Percentiles rank a stretch among this genome's conserved stretches.
Evolutionary conservation across 2,113 vertebrate genomes (phyloP).

Genomic region (Amphiprion ocellaris): DNA sequence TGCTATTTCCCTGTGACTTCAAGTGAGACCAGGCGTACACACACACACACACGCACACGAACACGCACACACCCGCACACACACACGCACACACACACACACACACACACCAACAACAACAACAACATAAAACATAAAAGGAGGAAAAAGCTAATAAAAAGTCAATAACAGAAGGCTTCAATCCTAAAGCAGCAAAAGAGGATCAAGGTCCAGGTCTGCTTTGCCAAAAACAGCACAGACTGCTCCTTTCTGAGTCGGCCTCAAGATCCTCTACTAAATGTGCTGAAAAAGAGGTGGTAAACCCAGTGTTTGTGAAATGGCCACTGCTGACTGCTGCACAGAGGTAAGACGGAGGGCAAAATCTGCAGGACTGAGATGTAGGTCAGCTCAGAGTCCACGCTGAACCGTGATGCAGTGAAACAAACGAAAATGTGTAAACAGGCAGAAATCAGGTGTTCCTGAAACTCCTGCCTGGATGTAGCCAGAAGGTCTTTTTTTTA

Average conservation of each 20-base stretch:
- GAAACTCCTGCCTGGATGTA: constrained; percentile 4
- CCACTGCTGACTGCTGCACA: neutral
- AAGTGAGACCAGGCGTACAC: neutral
- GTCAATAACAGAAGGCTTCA: constrained; percentile 8
- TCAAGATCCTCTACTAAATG: constrained; percentile 10
- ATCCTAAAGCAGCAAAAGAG: constrained; percentile 14
- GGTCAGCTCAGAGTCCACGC: neutral
- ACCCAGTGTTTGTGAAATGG: neutral
- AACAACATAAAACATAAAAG: neutral
- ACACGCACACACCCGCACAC: no score
- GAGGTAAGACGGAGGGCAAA: constrained; percentile 30
- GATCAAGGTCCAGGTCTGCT: neutral
- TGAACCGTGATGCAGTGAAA: constrained; percentile 8
- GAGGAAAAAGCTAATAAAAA: neutral
- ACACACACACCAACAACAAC: neutral
- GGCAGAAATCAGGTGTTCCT: neutral
- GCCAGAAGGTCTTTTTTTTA: neutral
- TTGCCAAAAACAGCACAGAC: constrained; percentile 16
- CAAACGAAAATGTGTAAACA: constrained; percentile 6
- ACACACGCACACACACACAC: no score
- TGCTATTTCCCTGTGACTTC: neutral
- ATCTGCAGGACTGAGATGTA: neutral
- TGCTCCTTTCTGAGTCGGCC: neutral
- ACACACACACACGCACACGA: neutral
- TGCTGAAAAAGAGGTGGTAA: constrained; percentile 11